phyloP scores from a whole-genome alignment of 2,888 invertebrate species.

The Argyresthia goedartella region DNA sequence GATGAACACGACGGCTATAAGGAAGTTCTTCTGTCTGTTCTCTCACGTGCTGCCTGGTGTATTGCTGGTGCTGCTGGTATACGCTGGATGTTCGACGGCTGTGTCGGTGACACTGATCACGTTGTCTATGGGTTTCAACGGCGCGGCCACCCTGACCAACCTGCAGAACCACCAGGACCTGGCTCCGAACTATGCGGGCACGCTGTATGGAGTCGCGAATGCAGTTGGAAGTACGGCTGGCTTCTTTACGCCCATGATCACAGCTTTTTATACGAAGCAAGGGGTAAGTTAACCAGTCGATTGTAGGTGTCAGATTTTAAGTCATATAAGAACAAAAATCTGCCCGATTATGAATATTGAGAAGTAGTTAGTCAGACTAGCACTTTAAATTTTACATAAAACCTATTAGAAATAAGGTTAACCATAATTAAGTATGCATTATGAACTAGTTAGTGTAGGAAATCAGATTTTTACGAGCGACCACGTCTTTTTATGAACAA shows the following conservation, averaged over 20 bases:
- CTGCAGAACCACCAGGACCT: slow-evolving; percentile 79
- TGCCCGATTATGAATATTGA: too few relatives aligned
- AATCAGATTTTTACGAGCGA: too few relatives aligned
- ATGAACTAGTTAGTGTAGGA: too few relatives aligned
- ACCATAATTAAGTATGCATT: too few relatives aligned
- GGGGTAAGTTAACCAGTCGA: slow-evolving; percentile 42
- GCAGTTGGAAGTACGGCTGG: slow-evolving; percentile 79
- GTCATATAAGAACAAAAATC: too few relatives aligned
- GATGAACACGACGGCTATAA: slow-evolving; percentile 57
- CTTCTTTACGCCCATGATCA: slow-evolving; percentile 80
- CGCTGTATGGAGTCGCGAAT: slow-evolving; percentile 83
- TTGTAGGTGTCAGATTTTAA: too few relatives aligned
- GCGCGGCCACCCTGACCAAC: slow-evolving; percentile 73
- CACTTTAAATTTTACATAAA: too few relatives aligned
- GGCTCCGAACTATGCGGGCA: slow-evolving; percentile 83
- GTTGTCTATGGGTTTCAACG: slow-evolving; percentile 76
- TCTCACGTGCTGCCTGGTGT: slow-evolving; percentile 70
- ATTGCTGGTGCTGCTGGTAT: slow-evolving; percentile 66
- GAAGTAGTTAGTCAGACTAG: too few relatives aligned
- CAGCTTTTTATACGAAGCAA: slow-evolving; percentile 73
- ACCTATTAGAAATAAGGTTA: too few relatives aligned
- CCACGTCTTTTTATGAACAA: too few relatives aligned
- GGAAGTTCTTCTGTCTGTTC: slow-evolving; percentile 75
- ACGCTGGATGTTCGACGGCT: slow-evolving; percentile 73
- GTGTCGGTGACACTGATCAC: slow-evolving; percentile 75